Conservation (phyloP, 1,140 invertebrate species). For the Zaprionus capensis region DNA sequence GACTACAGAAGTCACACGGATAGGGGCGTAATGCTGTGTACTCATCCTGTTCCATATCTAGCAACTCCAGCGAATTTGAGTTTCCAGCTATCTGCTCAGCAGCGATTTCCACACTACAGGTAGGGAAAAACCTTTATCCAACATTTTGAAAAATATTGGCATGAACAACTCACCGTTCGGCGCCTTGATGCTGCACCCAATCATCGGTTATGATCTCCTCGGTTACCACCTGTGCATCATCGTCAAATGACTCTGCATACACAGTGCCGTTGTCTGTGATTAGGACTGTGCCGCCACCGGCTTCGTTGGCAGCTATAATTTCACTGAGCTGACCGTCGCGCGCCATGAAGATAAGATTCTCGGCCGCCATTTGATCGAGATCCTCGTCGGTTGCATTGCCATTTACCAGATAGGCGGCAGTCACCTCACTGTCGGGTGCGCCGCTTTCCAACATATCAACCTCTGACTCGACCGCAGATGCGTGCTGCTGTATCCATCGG, state of each 20-base stretch:
- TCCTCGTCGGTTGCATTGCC: slow-evolving; percentile 56
- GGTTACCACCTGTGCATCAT: slow-evolving; percentile 85
- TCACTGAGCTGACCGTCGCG: slow-evolving; percentile 84
- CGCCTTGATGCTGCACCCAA: slow-evolving; percentile 89
- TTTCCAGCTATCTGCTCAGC: slow-evolving; percentile 87
- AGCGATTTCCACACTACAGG: slow-evolving; percentile 87
- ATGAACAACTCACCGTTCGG: slow-evolving; percentile 87
- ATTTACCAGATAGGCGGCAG: slow-evolving; percentile 44
- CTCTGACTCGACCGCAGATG: slow-evolving; percentile 57
- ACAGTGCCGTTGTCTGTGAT: slow-evolving; percentile 84
- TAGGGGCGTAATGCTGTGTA: slow-evolving; percentile 92
- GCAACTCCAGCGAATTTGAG: slow-evolving; percentile 85
- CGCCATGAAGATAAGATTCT: slow-evolving; percentile 87
- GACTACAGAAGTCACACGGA: slow-evolving; percentile 93
- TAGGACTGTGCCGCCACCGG: slow-evolving; percentile 83
- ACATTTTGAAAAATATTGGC: background rate
- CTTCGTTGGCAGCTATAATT: slow-evolving; percentile 70
- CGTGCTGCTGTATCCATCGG: slow-evolving; percentile 78
- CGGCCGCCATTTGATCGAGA: slow-evolving; percentile 87
- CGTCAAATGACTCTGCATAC: slow-evolving; percentile 84
- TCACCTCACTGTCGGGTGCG: slow-evolving; percentile 42
- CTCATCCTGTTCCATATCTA: slow-evolving; percentile 92
- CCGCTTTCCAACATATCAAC: slow-evolving; percentile 59
- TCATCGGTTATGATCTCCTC: slow-evolving; percentile 92
- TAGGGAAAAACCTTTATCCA: background rate